Percentiles rank a stretch among this genome's conserved stretches.
phyloP scores from a whole-genome alignment of 2,113 vertebrate species.

The Rhinoptilus africanus region DNA sequence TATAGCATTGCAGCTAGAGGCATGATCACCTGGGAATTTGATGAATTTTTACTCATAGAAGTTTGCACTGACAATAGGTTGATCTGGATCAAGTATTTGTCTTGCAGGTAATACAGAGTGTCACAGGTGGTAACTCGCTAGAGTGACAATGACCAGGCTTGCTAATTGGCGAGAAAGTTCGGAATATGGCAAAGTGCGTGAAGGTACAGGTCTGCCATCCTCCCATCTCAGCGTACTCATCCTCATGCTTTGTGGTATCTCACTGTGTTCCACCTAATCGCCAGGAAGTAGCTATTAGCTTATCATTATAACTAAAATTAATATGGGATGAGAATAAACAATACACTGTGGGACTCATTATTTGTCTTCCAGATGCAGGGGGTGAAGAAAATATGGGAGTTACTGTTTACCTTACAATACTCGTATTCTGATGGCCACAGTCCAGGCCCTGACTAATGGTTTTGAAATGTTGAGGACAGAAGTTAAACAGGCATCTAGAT shows the following conservation, averaged over 20 bases:
- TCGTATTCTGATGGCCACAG: conserved; percentile 64
- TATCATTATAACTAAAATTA: conserved; percentile 53
- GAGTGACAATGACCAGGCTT: conserved; percentile 11
- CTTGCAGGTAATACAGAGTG: conserved; percentile 21
- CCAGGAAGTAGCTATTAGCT: conserved; percentile 50
- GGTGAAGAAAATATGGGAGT: conserved; percentile 61
- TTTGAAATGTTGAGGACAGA: conserved; percentile 77
- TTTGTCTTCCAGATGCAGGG: conserved; percentile 75
- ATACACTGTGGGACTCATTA: conserved; percentile 69
- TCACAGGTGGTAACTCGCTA: background rate
- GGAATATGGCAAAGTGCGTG: background rate
- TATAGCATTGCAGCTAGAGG: conserved; percentile 40
- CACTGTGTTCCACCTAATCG: background rate
- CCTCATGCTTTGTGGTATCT: conserved; percentile 1
- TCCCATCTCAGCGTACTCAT: background rate
- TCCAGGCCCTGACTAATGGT: conserved; percentile 77
- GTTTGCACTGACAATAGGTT: background rate
- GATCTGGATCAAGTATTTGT: conserved; percentile 9
- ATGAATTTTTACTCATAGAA: background rate
- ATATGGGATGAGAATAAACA: conserved; percentile 56
- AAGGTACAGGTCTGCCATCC: background rate
- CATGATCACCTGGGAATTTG: background rate
- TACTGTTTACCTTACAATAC: conserved; percentile 64
- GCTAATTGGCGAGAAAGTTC: background rate
- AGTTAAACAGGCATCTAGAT: conserved; percentile 76